Evolutionary conservation across 2,797 vertebrate genomes (phyloP).

Genomic region (Gastrophryne carolinensis): DNA sequence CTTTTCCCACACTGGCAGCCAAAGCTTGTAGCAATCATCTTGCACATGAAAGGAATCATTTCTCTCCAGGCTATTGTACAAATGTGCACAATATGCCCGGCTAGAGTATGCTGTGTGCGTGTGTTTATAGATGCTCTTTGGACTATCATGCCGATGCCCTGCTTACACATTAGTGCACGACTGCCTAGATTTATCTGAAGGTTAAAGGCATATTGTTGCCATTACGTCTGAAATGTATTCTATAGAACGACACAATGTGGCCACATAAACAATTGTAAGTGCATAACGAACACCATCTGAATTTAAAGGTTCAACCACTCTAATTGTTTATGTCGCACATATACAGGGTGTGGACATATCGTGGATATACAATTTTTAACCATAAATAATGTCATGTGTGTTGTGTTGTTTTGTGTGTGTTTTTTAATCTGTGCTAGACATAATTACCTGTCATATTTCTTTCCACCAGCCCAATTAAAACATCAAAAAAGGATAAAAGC

Average conservation of each 20-base stretch:
- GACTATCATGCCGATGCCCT: slow-evolving; percentile 17
- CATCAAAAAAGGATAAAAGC: neutral
- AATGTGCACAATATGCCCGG: slow-evolving; percentile 45
- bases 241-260: slow-evolving; percentile 5
- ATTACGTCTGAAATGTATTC: slow-evolving; percentile 20
- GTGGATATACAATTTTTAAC: neutral
- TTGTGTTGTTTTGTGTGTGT: neutral
- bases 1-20: slow-evolving; percentile 40
- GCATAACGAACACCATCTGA: slow-evolving; percentile 24
- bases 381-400: neutral
- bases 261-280: slow-evolving; percentile 18
- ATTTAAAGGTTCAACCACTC: neutral
- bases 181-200: slow-evolving; percentile 18
- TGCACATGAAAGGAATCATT: slow-evolving; percentile 49
- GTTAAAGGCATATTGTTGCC: slow-evolving; percentile 17
- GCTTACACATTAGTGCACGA: slow-evolving; percentile 11
- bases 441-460: neutral
- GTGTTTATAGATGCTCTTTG: slow-evolving; percentile 22
- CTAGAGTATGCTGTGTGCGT: slow-evolving; percentile 18
- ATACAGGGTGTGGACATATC: neutral
- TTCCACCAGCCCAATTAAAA: neutral
- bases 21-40: slow-evolving; percentile 47
- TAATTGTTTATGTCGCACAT: slow-evolving; percentile 2
- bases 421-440: neutral
- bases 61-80: slow-evolving; percentile 45